Conservation (phyloP, 1,140 invertebrate genomes). For the Caenorhabditis latens region DNA sequence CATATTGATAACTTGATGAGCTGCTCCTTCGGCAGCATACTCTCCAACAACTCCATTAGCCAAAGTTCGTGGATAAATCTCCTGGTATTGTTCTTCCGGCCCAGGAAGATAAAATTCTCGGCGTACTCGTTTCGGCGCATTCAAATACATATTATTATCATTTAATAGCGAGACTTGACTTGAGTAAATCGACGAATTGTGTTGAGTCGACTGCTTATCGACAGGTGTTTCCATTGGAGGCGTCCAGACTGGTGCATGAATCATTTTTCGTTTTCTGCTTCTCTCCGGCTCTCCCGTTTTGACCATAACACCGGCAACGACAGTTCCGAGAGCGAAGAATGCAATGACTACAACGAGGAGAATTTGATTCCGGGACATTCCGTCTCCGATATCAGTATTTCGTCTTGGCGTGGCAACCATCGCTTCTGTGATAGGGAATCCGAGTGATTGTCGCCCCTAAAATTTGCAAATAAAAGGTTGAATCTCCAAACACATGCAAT, state of each 20-base stretch:
- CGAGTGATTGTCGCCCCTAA: slow-evolving; percentile 3
- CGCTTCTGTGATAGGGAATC: slow-evolving; percentile 5
- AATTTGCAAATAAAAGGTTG: not conserved
- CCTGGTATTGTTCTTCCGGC: not conserved
- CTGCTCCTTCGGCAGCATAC: not conserved
- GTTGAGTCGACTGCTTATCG: not conserved
- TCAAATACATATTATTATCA: not conserved
- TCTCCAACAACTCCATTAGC: slow-evolving; percentile 5
- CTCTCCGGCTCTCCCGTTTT: slow-evolving; percentile 12
- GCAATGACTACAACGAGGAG: not conserved
- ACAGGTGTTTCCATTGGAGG: slow-evolving; percentile 33
- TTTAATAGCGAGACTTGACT: not conserved
- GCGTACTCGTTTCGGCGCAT: not conserved
- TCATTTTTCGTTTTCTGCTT: slow-evolving; percentile 59
- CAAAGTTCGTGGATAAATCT: slow-evolving; percentile 7
- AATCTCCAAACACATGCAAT: not conserved
- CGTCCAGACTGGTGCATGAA: slow-evolving; percentile 57
- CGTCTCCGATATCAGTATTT: not conserved
- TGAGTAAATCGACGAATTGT: not conserved
- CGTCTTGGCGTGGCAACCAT: not conserved
- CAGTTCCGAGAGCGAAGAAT: not conserved
- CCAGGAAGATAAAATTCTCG: not conserved
- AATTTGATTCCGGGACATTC: not conserved
- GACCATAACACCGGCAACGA: not conserved
- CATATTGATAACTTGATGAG: no score